Conservation (phyloP, 1,140 invertebrate genomes). For the Cecropterus lyciades region DNA sequence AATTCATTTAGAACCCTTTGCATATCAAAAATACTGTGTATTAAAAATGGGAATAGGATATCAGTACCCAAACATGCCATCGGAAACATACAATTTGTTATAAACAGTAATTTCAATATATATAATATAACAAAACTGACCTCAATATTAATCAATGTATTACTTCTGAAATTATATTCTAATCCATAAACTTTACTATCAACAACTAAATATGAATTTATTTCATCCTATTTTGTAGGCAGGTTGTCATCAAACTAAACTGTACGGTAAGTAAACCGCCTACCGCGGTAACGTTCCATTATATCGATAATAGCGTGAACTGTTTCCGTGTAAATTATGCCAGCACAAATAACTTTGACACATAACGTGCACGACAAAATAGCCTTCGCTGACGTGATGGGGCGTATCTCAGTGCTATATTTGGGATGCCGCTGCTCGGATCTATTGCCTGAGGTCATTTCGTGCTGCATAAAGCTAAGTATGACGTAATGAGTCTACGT, state of each 20-base stretch:
- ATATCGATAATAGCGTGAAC: slow-evolving; percentile 30
- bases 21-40: no score
- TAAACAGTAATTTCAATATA: no score
- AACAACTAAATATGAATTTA: not conserved
- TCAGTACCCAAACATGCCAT: no score
- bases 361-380: slow-evolving; percentile 35
- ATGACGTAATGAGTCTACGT: slow-evolving; percentile 34
- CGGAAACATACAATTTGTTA: no score
- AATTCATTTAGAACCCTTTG: no score
- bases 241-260: slow-evolving; percentile 11
- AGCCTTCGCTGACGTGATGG: slow-evolving; percentile 42
- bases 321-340: slow-evolving; percentile 30
- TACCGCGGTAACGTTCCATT: slow-evolving; percentile 24
- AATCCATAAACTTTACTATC: not conserved
- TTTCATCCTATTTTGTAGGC: slow-evolving; percentile 2
- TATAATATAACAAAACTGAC: no score
- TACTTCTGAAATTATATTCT: no score
- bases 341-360: slow-evolving; percentile 36
- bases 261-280: slow-evolving; percentile 11
- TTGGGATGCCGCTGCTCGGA: slow-evolving; percentile 43
- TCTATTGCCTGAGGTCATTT: slow-evolving; percentile 48
- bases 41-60: no score
- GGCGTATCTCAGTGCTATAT: slow-evolving; percentile 51
- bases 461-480: slow-evolving; percentile 43
- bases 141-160: no score